Percentiles rank a stretch among this genome's conserved stretches.
These are phyloP conservation scores for Meloidogyne exigua DNA, from an alignment of 1,140 invertebrate species.

Conservation along the genomic window DNA sequence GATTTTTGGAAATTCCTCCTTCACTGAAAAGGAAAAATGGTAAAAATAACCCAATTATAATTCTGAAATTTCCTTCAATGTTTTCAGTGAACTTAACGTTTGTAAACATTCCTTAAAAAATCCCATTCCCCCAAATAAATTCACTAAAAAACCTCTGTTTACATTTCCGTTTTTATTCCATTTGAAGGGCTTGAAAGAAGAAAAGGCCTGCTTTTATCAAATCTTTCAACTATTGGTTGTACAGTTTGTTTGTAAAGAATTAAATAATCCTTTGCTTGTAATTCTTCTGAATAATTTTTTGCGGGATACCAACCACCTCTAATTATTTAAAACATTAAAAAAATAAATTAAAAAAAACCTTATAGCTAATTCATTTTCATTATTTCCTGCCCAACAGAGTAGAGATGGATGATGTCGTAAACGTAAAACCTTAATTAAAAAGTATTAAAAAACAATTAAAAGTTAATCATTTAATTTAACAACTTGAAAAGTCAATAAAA, in stretches of 20 bases:
- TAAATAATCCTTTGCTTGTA: slow-evolving; percentile 74
- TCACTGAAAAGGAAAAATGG: no score
- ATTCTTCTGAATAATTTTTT: slow-evolving; percentile 37
- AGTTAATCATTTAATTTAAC: background rate
- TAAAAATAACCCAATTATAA: no score
- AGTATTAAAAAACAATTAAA: slow-evolving; percentile 20
- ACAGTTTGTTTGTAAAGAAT: slow-evolving; percentile 81
- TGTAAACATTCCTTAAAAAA: no score
- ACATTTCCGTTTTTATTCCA: slow-evolving; percentile 73
- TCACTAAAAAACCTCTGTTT: no score
- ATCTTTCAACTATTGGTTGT: slow-evolving; percentile 67
- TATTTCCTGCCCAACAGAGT: slow-evolving; percentile 84
- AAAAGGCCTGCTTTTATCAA: slow-evolving; percentile 72
- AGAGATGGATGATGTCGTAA: slow-evolving; percentile 85
- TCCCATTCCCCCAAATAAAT: no score
- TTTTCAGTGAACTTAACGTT: no score
- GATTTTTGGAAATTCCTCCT: slow-evolving; percentile 64
- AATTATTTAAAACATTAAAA: background rate
- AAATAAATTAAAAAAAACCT: background rate
- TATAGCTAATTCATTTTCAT: slow-evolving; percentile 83
- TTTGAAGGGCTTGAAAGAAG: slow-evolving; percentile 88
- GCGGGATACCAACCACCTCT: slow-evolving; percentile 42
- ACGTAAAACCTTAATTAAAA: slow-evolving; percentile 73
- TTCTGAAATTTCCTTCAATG: slow-evolving; percentile 8
- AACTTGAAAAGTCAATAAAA: no score